phyloP scores from a whole-genome alignment of 2,888 invertebrate species.

The Troilus luridus region DNA sequence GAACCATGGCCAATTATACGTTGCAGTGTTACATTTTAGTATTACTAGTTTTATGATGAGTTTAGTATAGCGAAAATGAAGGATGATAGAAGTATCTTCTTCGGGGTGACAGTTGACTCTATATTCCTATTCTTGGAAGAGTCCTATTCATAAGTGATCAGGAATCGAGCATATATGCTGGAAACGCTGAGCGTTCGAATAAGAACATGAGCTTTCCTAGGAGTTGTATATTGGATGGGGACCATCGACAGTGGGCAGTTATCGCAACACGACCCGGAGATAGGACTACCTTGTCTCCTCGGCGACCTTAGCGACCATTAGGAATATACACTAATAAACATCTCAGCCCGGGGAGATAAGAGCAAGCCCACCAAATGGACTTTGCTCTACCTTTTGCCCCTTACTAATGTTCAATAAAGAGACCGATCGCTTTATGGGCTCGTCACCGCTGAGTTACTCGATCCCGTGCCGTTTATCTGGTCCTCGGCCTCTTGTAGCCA shows the following conservation, averaged over 20 bases:
- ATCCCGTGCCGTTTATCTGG: neutral
- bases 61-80: too few species aligned
- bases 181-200: neutral
- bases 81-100: too few species aligned
- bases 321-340: constrained; percentile 54
- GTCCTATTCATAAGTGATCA: neutral
- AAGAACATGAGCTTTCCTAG: constrained; percentile 27
- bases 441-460: constrained; percentile 23
- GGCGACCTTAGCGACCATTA: constrained; percentile 41
- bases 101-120: too few species aligned
- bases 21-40: too few species aligned
- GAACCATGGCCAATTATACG: too few species aligned
- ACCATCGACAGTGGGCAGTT: constrained; percentile 19
- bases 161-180: neutral
- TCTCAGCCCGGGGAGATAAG: constrained; percentile 15
- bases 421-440: constrained; percentile 39
- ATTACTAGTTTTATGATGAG: too few species aligned
- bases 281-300: neutral
- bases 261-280: constrained; percentile 7
- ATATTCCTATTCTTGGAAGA: too few species aligned
- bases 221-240: neutral
- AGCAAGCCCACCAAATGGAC: constrained; percentile 41
- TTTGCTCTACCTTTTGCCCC: constrained; percentile 7
- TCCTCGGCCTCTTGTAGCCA: neutral
- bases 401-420: constrained; percentile 50